Evolutionary conservation across 2,888 invertebrate genomes (phyloP).

Genomic region (Epinotia brunnichana): DNA sequence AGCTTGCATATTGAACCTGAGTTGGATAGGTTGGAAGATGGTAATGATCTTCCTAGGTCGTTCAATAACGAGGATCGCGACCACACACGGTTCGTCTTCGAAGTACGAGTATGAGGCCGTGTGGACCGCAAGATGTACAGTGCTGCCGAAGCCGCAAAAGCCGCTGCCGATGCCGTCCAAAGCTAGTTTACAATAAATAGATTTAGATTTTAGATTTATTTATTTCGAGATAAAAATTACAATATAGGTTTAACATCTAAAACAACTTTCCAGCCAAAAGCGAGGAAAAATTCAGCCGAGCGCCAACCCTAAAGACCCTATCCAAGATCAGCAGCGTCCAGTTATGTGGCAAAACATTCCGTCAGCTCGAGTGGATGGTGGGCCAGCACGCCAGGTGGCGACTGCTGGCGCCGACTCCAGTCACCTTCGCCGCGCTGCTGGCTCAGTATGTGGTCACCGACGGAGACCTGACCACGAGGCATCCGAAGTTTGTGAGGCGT

Average conservation of each 20-base stretch:
- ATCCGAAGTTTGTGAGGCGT: slow-evolving; percentile 72
- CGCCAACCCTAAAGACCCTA: slow-evolving; percentile 71
- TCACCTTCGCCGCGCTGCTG: slow-evolving; percentile 70
- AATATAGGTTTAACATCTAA: too few relatives aligned
- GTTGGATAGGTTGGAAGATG: too few relatives aligned
- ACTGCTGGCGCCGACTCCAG: slow-evolving; percentile 73
- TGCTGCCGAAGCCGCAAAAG: too few relatives aligned
- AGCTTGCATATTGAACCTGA: too few relatives aligned
- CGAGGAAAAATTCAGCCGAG: slow-evolving; percentile 74
- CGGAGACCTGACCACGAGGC: slow-evolving; percentile 68
- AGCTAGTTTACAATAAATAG: neutral
- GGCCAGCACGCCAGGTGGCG: slow-evolving; percentile 76
- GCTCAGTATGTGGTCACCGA: slow-evolving; percentile 74
- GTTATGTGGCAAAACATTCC: slow-evolving; percentile 73
- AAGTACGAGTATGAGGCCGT: too few relatives aligned
- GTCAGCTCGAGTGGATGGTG: slow-evolving; percentile 79
- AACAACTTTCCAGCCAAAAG: slow-evolving; percentile 67
- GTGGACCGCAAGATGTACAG: too few relatives aligned
- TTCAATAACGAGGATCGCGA: too few relatives aligned
- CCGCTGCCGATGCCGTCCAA: too few relatives aligned
- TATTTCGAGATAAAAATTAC: too few relatives aligned
- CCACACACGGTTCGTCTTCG: too few relatives aligned
- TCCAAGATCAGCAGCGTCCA: slow-evolving; percentile 69
- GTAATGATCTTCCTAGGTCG: too few relatives aligned
- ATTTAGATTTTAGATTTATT: too few relatives aligned